Evolutionary conservation across 1,140 invertebrate species (phyloP).

Genomic region (Bathynomus jamesi): DNA sequence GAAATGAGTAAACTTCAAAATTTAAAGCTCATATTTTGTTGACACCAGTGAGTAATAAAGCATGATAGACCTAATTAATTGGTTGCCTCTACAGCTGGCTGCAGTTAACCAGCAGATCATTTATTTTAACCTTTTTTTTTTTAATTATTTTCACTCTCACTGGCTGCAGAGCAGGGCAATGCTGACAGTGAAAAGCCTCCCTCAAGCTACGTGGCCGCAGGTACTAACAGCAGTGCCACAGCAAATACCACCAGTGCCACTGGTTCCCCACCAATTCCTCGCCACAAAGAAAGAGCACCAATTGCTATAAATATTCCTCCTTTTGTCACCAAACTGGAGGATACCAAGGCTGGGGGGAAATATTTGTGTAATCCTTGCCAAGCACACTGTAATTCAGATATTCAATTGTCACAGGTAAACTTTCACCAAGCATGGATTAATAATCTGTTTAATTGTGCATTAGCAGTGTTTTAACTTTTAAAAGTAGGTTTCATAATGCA

Average conservation of each 20-base stretch:
- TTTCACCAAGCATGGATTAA: too few relatives aligned
- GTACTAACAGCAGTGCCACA: background rate
- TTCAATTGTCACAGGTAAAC: constrained; percentile 33
- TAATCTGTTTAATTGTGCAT: too few relatives aligned
- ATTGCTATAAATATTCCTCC: background rate
- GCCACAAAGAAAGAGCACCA: background rate
- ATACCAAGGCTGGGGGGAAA: constrained; percentile 31
- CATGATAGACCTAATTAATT: background rate
- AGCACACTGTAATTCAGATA: constrained; percentile 34
- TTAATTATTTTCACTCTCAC: background rate
- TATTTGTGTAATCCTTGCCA: constrained; percentile 35
- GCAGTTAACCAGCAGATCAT: background rate
- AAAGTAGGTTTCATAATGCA: too few relatives aligned
- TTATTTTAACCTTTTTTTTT: background rate
- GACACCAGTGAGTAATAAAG: background rate
- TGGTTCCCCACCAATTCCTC: background rate
- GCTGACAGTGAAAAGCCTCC: background rate
- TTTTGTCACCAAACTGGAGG: background rate
- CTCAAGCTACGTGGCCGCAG: too few relatives aligned
- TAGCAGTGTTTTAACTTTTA: too few relatives aligned
- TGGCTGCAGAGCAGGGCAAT: background rate
- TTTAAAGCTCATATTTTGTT: background rate
- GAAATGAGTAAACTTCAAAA: too few relatives aligned
- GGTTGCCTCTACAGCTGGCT: background rate
- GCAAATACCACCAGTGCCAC: background rate